Base-by-base conservation (phyloP, 2,888 invertebrate species). In the Caenorhabditis auriculariae region DNA sequence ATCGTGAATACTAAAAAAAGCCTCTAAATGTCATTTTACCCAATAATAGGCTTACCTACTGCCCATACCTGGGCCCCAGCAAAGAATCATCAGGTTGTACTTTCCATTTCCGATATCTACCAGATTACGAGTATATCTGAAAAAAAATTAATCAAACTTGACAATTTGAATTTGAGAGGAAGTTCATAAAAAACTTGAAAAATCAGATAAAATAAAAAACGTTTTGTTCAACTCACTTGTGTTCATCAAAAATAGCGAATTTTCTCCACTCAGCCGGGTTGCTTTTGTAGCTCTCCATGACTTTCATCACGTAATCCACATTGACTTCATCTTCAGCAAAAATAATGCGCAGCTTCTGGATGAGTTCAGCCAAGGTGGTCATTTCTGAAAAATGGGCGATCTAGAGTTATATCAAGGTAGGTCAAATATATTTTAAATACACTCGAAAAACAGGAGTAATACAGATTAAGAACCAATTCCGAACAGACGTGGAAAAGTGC, bases 1-100 rank as follows among this genome's bases (percentile, higher is more conserved):
- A 83, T 95, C 94, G 82, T 98, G 98, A 70, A 98, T 93, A 9
- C 91, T 89, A 0, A 91, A 71, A 46, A 28, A 9, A 3, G 9
- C 2, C 21, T 43, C 19, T 9, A 21, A n/a, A 47, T 6, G 5
- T 19, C 23, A 15, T 19, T 44, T 23, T 9, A 23, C 24, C 26
- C 17, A 44, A 37, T n/a, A 9, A 38, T 7, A 49, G 24, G 44
- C 56, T 46, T 27, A 78, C 78, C 91, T 89, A 0, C 94, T 80
- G 28, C 73, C 78, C 74, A 78, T 76, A 44, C 91, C 91, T 82
- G 93, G 91, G 21, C 93, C 91, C 96, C 98, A 98, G 84, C 96
- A 96, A n/a, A 98, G 84, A 27, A 93, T 87, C 89, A 98, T 93
- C 69, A 98, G 85, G 84, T 98, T 98, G 84, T 93, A 98, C 82